Conservation (phyloP, 2,113 vertebrate genomes). For the Pan paniscus region DNA sequence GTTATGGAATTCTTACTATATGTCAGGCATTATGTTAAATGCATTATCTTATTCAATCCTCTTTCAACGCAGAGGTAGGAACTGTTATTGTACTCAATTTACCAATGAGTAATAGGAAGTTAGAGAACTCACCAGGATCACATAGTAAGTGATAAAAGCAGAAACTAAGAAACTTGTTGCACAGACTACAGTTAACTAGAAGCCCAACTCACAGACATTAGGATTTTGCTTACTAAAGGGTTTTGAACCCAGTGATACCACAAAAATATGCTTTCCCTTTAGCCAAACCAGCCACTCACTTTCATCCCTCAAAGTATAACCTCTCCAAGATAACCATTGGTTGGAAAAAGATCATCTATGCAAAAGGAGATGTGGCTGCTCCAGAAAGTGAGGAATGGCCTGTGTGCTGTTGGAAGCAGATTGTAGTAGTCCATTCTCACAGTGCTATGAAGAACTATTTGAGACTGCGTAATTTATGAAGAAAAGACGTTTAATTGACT, state of each 20-base stretch:
- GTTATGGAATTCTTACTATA: no score
- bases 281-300: not conserved
- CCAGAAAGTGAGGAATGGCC: not conserved
- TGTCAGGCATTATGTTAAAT: no score
- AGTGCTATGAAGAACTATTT: not conserved
- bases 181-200: no score
- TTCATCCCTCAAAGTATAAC: not conserved
- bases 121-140: no score
- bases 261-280: accelerated
- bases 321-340: no score
- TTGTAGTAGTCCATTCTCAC: not conserved
- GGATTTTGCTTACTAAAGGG: not conserved
- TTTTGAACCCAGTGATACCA: accelerated
- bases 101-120: not conserved
- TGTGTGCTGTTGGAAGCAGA: accelerated
- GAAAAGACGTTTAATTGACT: no score
- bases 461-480: not conserved
- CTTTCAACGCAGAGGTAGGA: not conserved
- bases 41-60: not conserved
- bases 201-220: not conserved
- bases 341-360: not conserved
- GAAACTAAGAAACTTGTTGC: no score
- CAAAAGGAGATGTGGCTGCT: accelerated
- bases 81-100: not conserved
- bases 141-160: not conserved